Base-by-base conservation (phyloP, 2,113 vertebrate genomes). In the Mormoops blainvillei region DNA sequence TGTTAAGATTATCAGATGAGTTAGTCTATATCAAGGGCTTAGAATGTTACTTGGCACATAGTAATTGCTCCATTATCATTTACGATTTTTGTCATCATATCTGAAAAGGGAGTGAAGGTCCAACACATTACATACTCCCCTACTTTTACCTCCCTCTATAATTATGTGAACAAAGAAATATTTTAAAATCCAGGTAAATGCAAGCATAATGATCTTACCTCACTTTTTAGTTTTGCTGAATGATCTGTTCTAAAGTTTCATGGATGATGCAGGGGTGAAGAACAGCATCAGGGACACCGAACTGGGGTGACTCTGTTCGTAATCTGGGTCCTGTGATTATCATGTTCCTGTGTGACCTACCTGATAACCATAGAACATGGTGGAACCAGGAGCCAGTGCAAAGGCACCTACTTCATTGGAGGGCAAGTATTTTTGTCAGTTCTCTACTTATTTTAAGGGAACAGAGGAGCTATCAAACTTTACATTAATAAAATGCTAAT, bases 381-480 rank as follows among this genome's bases (percentile, higher is more conserved):
- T 73, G 36, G 65, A 54, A 36, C 58, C 19, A 11, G 45, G 70
- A 76, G 86, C 36, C 78, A 28, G 24, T 41, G 50, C 20, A 61
- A 45, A 38, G 11, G 31, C 13, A 33, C 20, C 20, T 5, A 9
- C 12, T 87, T 83, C 45, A 54, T 24, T 26, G 50, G 58, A 68
- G 15, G 28, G 11, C 13, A 87, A 85, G 89, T n/a, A 12, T 65
- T 61, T 87, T 77, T 48, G 28, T 85, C 50, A 43, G 24, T 50
- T 86, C 70, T 77, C 6, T 68, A 61, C 80, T 81, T 82, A 63
- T n/a, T 96, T 94, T 80, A 85, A 89, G 67, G 63, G 36, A 76
- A 50, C 9, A 26, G 26, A 56, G 78, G 36, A 67, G 2, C 67
- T 85, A 11, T 93, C 48, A 80, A 41, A 56, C 33, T 20, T 91